Evolutionary conservation across 2,888 invertebrate genomes (phyloP), one percentile per base, ranked within the genome.

Genomic region (Conchocele bisecta): DNA sequence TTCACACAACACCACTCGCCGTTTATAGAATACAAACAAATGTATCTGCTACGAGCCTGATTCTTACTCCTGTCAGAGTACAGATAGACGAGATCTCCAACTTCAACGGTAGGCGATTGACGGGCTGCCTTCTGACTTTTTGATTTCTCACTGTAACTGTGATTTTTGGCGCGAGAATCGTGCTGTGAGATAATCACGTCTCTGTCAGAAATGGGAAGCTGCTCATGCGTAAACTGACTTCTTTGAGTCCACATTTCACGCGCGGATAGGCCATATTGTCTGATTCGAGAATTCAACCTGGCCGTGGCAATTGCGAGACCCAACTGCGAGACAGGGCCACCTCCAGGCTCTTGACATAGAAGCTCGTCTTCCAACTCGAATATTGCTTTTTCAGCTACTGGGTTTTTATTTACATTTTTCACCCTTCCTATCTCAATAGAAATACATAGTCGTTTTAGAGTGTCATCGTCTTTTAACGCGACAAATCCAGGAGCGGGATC

Each of bases 201-300:
- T n/a, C n/a, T n/a, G n/a, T n/a, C n/a, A n/a, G n/a, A n/a, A n/a
- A n/a, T n/a, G n/a, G n/a, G n/a, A n/a, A n/a, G n/a, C n/a, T n/a
- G n/a, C n/a, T n/a, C n/a, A n/a, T n/a, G n/a, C n/a, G 81, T 69
- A 42, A 74, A 79, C 51, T 84, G 79, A 50, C 70, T 61, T 17
- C 79, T 42, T 29, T 83, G 82, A 9, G 70, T 71, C 72, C 70
- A 70, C 58, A 76, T 41, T 57, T 82, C 83, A 4, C 75, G 41
- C 22, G 80, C 44, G n/a, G n/a, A n/a, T n/a, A n/a, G n/a, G n/a
- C n/a, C n/a, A n/a, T n/a, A n/a, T n/a, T n/a, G n/a, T n/a, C n/a
- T n/a, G n/a, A n/a, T n/a, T n/a, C n/a, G n/a, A n/a, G n/a, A n/a
- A n/a, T n/a, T n/a, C n/a, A n/a, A n/a, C n/a, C n/a, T n/a, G n/a